Evolutionary conservation across 2,888 invertebrate species (phyloP).

Genomic region (Phania funesta): DNA sequence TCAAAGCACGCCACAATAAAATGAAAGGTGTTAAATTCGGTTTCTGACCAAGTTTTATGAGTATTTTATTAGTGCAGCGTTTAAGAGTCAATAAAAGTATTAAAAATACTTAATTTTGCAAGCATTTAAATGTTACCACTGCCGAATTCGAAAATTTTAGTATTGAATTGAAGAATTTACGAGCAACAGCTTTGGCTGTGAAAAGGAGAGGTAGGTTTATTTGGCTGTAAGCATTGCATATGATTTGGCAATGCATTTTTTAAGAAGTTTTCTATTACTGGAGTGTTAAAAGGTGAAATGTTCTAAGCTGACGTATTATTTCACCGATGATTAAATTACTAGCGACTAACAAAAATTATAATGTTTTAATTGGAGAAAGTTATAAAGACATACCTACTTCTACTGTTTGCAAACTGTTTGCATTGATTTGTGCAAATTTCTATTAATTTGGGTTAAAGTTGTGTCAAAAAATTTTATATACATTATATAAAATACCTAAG

Average conservation of each 20-base stretch:
- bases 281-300: background rate
- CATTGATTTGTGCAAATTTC: too few species aligned
- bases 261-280: too few species aligned
- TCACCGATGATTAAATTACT: background rate
- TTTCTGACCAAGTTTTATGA: constrained; percentile 48
- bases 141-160: constrained; percentile 34
- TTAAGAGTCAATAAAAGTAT: constrained; percentile 36
- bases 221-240: constrained; percentile 1
- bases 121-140: constrained; percentile 10
- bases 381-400: background rate
- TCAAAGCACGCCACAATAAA: constrained; percentile 45
- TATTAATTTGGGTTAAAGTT: too few species aligned
- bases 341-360: background rate
- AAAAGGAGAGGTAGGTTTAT: background rate
- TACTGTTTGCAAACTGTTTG: too few species aligned
- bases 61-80: constrained; percentile 1
- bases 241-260: background rate
- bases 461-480: too few species aligned
- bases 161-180: constrained; percentile 31
- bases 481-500: too few species aligned
- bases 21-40: constrained; percentile 63
- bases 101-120: constrained; percentile 14
- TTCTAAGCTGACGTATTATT: background rate
- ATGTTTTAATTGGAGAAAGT: constrained; percentile 22
- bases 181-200: background rate